These are phyloP conservation scores for Enoplosus armatus DNA, from an alignment of 2,797 vertebrate species.

Conservation along the genomic window DNA sequence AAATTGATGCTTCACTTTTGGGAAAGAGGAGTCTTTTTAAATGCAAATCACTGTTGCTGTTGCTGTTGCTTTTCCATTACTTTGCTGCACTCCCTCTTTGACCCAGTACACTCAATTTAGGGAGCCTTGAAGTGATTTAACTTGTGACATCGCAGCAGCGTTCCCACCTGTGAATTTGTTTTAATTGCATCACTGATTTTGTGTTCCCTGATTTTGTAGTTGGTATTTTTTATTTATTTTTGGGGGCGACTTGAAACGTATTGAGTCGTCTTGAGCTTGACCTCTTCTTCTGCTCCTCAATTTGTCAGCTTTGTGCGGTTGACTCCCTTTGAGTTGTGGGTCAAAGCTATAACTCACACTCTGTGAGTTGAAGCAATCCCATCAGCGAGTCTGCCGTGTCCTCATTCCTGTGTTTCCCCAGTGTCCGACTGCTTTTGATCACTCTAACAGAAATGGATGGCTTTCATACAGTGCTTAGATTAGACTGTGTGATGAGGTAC, in stretches of 20 bases:
- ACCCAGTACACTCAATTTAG: constrained; percentile 53
- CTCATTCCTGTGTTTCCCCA: constrained; percentile 78
- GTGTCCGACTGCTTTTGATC: constrained; percentile 72
- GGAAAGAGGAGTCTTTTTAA: constrained; percentile 64
- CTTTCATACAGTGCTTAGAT: constrained; percentile 73
- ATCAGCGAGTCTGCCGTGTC: constrained; percentile 73
- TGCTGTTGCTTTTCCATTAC: constrained; percentile 56
- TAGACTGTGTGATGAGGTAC: constrained; percentile 68
- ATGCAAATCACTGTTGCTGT: constrained; percentile 65
- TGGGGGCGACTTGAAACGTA: constrained; percentile 43
- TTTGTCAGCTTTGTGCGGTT: constrained; percentile 76
- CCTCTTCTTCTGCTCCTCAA: constrained; percentile 61
- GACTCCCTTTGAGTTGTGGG: constrained; percentile 78
- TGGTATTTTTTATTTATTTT: constrained; percentile 5
- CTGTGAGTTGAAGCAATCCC: constrained; percentile 72
- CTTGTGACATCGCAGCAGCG: constrained; percentile 18
- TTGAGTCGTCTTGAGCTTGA: constrained; percentile 59
- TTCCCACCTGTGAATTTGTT: constrained; percentile 48
- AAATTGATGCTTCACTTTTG: constrained; percentile 54
- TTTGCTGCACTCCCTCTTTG: constrained; percentile 42
- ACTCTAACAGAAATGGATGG: constrained; percentile 78
- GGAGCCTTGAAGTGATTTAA: constrained; percentile 39
- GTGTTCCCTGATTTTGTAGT: constrained; percentile 25
- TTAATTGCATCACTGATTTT: constrained; percentile 59
- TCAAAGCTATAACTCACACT: constrained; percentile 81